These are phyloP conservation scores for Nipponacmea schrenckii DNA, from an alignment of 2,888 invertebrate species.

Conservation along the genomic window DNA sequence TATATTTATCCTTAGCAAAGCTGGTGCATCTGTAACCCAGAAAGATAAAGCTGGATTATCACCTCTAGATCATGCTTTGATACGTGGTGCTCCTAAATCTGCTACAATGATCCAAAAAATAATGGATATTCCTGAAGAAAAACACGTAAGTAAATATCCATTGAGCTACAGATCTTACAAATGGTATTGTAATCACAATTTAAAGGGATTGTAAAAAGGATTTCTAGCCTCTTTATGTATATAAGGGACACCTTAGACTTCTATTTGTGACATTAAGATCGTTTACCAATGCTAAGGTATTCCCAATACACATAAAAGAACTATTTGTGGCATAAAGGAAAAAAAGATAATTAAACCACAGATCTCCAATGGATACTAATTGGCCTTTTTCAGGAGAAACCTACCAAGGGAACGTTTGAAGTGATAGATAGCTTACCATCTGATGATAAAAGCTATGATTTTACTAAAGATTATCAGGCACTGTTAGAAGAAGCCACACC, in stretches of 20 bases:
- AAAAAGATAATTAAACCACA: no score
- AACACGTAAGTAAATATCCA: conserved; percentile 40
- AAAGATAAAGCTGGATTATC: conserved; percentile 59
- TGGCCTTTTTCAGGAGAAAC: conserved; percentile 42
- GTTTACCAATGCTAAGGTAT: no score
- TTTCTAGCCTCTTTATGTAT: no score
- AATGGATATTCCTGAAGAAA: conserved; percentile 35
- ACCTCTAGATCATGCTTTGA: conserved; percentile 54
- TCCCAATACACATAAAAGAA: no score
- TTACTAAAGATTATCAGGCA: conserved; percentile 56
- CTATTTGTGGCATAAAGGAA: no score
- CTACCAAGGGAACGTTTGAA: conserved; percentile 37
- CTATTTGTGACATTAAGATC: background rate
- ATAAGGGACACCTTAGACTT: no score
- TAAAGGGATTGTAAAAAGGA: no score
- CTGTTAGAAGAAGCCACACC: conserved; percentile 47
- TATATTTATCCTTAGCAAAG: conserved; percentile 59
- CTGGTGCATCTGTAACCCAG: conserved; percentile 58
- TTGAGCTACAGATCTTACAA: background rate
- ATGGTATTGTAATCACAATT: background rate
- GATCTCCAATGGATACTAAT: background rate
- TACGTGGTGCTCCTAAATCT: conserved; percentile 49
- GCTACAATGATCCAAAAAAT: conserved; percentile 51
- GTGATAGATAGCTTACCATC: conserved; percentile 31
- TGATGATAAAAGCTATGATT: conserved; percentile 37